Evolutionary conservation across 53 echinoderm and acorn worm genomes (phyloP), one percentile per base, ranked within the genome.

Genomic region (Henricia sp.): DNA sequence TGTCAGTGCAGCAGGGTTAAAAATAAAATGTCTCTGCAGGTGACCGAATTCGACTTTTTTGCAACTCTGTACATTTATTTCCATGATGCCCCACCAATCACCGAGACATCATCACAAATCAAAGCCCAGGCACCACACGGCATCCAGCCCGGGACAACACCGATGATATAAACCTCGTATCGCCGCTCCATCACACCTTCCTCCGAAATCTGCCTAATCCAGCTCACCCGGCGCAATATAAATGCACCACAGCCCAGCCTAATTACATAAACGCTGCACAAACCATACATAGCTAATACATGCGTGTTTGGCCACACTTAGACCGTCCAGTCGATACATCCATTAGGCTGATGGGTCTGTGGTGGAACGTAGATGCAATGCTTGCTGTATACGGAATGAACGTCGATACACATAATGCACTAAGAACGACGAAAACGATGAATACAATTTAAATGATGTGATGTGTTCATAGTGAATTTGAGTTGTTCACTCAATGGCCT

Each of bases 181-280:
- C 44, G 6, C 44, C 44, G 6, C 44, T 13, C 44, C 44, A 3
- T 13, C n/a, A 26, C 27, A 6, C 58, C 4, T 13, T 8, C 27
- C 28, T 13, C 25, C 58, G 10, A 10, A 3, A 25, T 41, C 75
- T 11, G 26, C 58, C 11, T 4, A 28, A 59, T 14, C 77, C 13
- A 39, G 30, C 13, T 13, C 30, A 0, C 14, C 29, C 33, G 62
- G 34, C 62, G 32, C 2, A 6, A 32, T 11, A n/a, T n/a, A 6
- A 17, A 60, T 60, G 62, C 62, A n/a, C 19, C 19, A 26, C 57
- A 28, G 37, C 29, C 58, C 62, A 41, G 3, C 41, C 62, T 64
- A 62, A 80, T 80, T 80, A 80, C 80, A 80, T 80, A 80, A 80
- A 80, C 80, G 64, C n/a, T 80, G 48, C 17, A 80, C 80, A 80